Conservation (phyloP, 2,797 vertebrate genomes). For the Sebastes alutus region DNA sequence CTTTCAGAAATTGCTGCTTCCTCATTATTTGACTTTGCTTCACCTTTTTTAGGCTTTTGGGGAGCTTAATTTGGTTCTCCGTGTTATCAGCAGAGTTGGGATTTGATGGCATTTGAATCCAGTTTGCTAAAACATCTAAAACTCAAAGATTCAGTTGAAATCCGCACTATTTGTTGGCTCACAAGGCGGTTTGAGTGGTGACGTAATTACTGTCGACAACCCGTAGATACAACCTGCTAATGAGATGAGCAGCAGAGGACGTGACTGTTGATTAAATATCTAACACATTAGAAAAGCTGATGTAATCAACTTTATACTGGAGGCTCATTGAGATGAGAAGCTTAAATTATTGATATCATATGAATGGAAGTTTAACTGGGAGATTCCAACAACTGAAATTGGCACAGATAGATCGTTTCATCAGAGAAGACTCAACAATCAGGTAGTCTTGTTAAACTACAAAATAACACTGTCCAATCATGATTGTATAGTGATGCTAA, state of each 20-base stretch:
- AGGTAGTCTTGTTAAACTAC: not conserved
- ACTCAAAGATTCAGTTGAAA: conserved; percentile 2
- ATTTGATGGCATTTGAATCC: not conserved
- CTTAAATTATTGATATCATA: conserved; percentile 14
- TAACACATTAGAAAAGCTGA: conserved; percentile 7
- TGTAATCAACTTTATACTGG: not conserved
- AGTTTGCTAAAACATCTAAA: not conserved
- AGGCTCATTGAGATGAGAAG: not conserved
- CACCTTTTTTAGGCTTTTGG: not conserved
- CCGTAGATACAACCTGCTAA: conserved; percentile 28
- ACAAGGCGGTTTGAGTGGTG: conserved; percentile 1
- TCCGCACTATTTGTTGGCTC: not conserved
- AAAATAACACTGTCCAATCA: not conserved
- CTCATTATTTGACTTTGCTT: conserved; percentile 14
- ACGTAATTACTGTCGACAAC: conserved; percentile 29
- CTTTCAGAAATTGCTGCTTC: not conserved
- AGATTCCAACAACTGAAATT: not conserved
- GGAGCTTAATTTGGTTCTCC: not conserved
- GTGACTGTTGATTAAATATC: conserved; percentile 15
- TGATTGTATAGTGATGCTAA: not conserved
- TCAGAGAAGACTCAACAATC: not conserved
- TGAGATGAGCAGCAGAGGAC: conserved; percentile 9
- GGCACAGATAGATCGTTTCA: not conserved
- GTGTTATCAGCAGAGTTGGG: not conserved
- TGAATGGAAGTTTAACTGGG: not conserved